Evolutionary conservation across 1,140 invertebrate species (phyloP), one percentile per base, ranked within the genome.

Genomic region (Camponotus pennsylvanicus): DNA sequence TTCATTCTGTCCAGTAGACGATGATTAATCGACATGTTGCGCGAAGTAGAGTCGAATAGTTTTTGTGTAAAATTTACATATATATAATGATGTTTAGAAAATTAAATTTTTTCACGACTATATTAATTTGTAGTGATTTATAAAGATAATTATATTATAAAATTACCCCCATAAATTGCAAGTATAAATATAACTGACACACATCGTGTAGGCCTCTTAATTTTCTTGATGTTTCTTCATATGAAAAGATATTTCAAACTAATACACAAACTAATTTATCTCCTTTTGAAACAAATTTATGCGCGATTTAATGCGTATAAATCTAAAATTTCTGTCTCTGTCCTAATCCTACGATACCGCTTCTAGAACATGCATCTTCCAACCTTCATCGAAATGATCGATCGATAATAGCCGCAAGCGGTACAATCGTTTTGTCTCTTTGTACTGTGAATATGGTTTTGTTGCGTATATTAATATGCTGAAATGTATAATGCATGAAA

Each of bases 381-480:
- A 45, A 42, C 59, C 34, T 89, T 89, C 85, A 78, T 89, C 85
- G 85, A 52, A 32, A 87, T 89, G 88, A 90, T 90, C 88, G 88
- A 90, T 89, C 73, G 78, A 40, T 83, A 73, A 66, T 73, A 70
- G 64, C 75, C 57, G 40, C 37, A 40, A 80, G n/a, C 87, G 27
- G 67, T 83, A 88, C 70, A 84, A 57, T 73, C 88, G 87, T 89
- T 89, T 89, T 89, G 88, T 89, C 87, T 89, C 88, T 80, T 88
- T 70, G 52, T 80, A 80, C 55, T 32, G 66, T 13, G 61, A 83
- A 89, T 89, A 89, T 89, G 76, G 76, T 89, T 82, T 89, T 76
- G 61, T 83, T 45, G 61, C 75, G 70, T 71, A 64, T 89, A 89
- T 89, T 89, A 89, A 89, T 89, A 89, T 49, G 85, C 87, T 59